phyloP scores from a whole-genome alignment of 1,140 invertebrate species.

The Plectrocnemia conspersa region DNA sequence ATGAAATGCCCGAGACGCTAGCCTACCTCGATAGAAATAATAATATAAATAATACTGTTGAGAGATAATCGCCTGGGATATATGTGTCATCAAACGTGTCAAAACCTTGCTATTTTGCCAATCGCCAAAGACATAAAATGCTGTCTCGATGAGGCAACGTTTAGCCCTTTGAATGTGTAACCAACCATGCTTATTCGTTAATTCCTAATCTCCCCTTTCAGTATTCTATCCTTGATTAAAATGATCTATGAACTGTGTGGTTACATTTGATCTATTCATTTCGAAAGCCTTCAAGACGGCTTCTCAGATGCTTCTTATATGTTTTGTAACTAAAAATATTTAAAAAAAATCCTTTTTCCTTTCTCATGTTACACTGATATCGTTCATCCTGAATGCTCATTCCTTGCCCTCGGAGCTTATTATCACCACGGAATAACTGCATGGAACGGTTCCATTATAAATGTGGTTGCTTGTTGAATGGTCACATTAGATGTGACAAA shows the following conservation, averaged over 20 bases:
- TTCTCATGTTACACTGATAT: too few relatives aligned
- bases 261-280: too few relatives aligned
- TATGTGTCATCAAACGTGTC: conserved; percentile 12
- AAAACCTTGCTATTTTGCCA: conserved; percentile 6
- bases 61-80: conserved; percentile 49
- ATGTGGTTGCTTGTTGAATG: conserved; percentile 29
- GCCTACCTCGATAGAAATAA: conserved; percentile 47
- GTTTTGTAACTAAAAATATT: too few relatives aligned
- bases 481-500: conserved; percentile 9
- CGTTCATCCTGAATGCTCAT: conserved; percentile 17
- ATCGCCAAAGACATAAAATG: conserved; percentile 37
- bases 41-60: conserved; percentile 35
- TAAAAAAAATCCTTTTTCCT: too few relatives aligned
- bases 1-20: conserved; percentile 48
- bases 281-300: too few relatives aligned
- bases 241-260: too few relatives aligned
- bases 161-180: conserved; percentile 38
- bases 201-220: too few relatives aligned
- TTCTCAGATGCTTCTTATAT: too few relatives aligned
- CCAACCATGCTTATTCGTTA: conserved; percentile 20
- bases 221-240: too few relatives aligned
- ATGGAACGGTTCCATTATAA: conserved; percentile 24
- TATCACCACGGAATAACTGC: conserved; percentile 19
- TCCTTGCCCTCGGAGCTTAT: conserved; percentile 16
- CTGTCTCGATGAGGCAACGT: conserved; percentile 47